Conservation (phyloP, 1,140 invertebrate species). For the Eupristina koningsbergeri region DNA sequence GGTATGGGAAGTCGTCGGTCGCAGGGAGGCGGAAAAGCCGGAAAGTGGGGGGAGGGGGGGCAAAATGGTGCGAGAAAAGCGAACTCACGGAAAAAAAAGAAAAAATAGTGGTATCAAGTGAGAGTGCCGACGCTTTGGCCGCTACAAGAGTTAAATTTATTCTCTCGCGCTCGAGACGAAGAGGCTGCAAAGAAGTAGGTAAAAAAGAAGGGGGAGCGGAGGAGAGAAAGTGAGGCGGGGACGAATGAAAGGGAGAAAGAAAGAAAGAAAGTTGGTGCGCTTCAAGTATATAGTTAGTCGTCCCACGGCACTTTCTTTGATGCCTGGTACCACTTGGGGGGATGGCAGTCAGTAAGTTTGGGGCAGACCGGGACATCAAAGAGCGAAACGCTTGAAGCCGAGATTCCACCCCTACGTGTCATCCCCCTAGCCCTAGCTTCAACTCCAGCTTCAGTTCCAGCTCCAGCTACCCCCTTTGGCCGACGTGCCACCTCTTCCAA, state of each 20-base stretch:
- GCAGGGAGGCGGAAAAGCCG: neutral
- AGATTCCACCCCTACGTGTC: constrained; percentile 63
- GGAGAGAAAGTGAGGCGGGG: constrained; percentile 13
- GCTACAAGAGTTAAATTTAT: constrained; percentile 43
- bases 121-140: neutral
- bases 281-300: constrained; percentile 61
- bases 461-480: too few relatives aligned
- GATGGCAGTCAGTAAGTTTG: constrained; percentile 56
- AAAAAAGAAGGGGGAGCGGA: neutral
- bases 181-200: constrained; percentile 16
- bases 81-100: neutral
- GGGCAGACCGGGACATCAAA: constrained; percentile 69
- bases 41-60: neutral
- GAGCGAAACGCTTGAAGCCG: constrained; percentile 70
- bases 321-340: constrained; percentile 65
- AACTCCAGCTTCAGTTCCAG: neutral
- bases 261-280: constrained; percentile 60
- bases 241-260: constrained; percentile 5
- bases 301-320: constrained; percentile 71
- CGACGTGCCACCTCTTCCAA: constrained; percentile 36
- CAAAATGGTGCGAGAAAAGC: neutral
- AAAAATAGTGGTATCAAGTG: constrained; percentile 3
- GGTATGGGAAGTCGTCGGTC: neutral
- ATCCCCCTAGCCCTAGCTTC: constrained; percentile 40
- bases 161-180: constrained; percentile 33